Conservation (phyloP, 2,888 invertebrate species). For the Mechanitis mazaeus region DNA sequence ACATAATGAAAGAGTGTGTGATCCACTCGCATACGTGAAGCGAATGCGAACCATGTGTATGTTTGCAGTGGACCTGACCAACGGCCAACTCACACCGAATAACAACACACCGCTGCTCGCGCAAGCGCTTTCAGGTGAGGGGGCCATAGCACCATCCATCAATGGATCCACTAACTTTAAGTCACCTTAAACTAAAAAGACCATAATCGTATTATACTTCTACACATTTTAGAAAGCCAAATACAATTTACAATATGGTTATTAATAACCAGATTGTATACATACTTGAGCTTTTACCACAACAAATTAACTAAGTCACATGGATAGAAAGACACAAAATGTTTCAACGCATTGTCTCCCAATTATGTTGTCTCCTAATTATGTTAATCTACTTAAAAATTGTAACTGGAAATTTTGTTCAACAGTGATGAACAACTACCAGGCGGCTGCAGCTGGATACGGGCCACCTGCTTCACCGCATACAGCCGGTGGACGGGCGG, state of each 20-base stretch:
- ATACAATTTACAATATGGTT: not conserved
- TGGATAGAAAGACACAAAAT: not conserved
- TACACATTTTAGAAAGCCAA: not conserved
- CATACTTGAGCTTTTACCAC: not conserved
- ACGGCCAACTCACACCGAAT: constrained; percentile 96
- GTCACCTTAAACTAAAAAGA: constrained; percentile 21
- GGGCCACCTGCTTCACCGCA: constrained; percentile 91
- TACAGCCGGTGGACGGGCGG: constrained; percentile 83
- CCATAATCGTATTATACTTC: constrained; percentile 14
- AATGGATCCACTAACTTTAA: constrained; percentile 36
- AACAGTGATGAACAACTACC: constrained; percentile 96
- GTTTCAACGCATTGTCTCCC: too few relatives aligned
- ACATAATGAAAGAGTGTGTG: constrained; percentile 56
- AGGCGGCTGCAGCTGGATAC: constrained; percentile 87
- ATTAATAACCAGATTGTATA: not conserved
- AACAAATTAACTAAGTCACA: not conserved
- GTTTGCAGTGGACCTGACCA: constrained; percentile 95
- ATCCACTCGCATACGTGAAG: constrained; percentile 60
- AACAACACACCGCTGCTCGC: constrained; percentile 97
- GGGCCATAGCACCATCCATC: constrained; percentile 38
- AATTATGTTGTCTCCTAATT: too few relatives aligned
- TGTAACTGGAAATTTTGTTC: constrained; percentile 4
- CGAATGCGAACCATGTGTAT: constrained; percentile 80
- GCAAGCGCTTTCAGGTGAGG: constrained; percentile 95
- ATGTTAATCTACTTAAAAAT: not conserved